phyloP scores from a whole-genome alignment of 1,140 invertebrate species.

The Drosophila rufa region DNA sequence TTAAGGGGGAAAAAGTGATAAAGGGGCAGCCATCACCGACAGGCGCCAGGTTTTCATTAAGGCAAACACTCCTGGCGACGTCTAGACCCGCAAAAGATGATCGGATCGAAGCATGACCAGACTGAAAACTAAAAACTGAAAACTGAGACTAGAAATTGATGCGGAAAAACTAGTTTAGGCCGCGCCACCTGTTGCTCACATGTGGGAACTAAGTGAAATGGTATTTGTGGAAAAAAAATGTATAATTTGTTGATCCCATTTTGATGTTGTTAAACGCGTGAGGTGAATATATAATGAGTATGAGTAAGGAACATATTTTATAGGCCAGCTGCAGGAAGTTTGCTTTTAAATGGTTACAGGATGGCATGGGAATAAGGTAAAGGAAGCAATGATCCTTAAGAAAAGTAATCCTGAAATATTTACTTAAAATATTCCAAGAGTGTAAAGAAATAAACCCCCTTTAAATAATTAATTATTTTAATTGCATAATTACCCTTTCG shows the following conservation, averaged over 20 bases:
- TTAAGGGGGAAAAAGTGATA: constrained; percentile 8
- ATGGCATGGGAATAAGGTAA: background rate
- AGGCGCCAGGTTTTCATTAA: constrained; percentile 77
- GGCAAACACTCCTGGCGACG: constrained; percentile 38
- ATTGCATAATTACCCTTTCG: background rate
- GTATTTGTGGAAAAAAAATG: constrained; percentile 8
- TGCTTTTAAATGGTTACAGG: background rate
- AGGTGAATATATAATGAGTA: constrained; percentile 16
- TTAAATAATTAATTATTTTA: too few relatives aligned
- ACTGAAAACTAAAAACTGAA: constrained; percentile 43
- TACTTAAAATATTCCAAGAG: too few relatives aligned
- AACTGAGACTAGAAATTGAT: constrained; percentile 61
- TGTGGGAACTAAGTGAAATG: constrained; percentile 51
- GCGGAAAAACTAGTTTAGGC: constrained; percentile 65
- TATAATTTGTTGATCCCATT: constrained; percentile 36
- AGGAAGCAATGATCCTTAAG: background rate
- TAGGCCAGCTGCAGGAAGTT: constrained; percentile 6
- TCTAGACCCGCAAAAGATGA: constrained; percentile 49
- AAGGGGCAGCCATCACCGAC: constrained; percentile 10
- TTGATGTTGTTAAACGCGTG: constrained; percentile 18
- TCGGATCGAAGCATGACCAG: constrained; percentile 50
- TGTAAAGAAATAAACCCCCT: too few relatives aligned
- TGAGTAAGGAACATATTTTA: background rate
- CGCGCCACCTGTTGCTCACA: constrained; percentile 57
- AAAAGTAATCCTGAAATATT: too few relatives aligned